These are phyloP conservation scores for Camptogramma bilineatum DNA, from an alignment of 2,888 invertebrate genomes.

Conservation along the genomic window DNA sequence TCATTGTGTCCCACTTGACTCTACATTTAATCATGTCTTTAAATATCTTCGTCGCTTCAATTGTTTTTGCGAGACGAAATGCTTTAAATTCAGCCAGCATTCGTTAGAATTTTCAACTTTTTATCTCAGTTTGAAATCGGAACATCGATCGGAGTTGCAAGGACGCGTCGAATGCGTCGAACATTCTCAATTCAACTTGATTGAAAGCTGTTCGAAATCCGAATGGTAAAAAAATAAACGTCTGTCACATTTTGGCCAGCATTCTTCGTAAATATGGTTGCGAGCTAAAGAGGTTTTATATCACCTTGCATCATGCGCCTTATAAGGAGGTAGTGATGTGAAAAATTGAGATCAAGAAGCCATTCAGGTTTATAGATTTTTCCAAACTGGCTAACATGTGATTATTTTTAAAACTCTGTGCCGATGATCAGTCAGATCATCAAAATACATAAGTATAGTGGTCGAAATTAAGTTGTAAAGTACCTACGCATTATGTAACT, in stretches of 20 bases:
- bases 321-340: constrained; percentile 52
- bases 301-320: constrained; percentile 51
- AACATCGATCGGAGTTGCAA: constrained; percentile 45
- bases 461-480: no score
- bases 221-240: constrained; percentile 54
- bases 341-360: constrained; percentile 38
- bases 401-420: neutral
- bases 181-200: constrained; percentile 58
- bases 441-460: no score
- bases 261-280: constrained; percentile 50
- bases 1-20: constrained; percentile 10
- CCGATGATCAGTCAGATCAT: no score
- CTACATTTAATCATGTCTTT: constrained; percentile 32
- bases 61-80: constrained; percentile 30
- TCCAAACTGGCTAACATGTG: neutral
- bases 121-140: constrained; percentile 40
- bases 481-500: no score
- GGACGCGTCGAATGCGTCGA: constrained; percentile 45
- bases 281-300: constrained; percentile 59
- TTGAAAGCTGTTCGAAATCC: constrained; percentile 60
- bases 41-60: constrained; percentile 23
- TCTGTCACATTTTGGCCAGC: constrained; percentile 57
- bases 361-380: neutral
- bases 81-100: constrained; percentile 42
- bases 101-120: constrained; percentile 44